Percentiles rank a stretch among this genome's conserved stretches.
Evolutionary conservation across 2,888 invertebrate species (phyloP).

Genomic region (Encarsia formosa): DNA sequence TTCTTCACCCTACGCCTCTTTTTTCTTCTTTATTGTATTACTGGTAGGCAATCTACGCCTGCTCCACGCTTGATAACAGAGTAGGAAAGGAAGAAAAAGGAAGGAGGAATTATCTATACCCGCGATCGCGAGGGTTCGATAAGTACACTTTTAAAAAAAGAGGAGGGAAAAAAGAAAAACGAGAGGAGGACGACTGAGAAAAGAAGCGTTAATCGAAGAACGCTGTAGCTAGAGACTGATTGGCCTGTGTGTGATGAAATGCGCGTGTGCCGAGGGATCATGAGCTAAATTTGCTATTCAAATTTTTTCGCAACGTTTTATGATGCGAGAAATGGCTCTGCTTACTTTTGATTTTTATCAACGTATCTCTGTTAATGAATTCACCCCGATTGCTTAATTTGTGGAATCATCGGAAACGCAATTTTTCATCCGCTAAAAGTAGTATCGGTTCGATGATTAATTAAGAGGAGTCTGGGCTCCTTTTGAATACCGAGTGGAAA

Average conservation of each 20-base stretch:
- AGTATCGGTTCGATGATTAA: background rate
- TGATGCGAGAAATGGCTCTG: conserved; percentile 23
- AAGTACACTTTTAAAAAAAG: too few species aligned
- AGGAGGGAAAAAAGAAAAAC: background rate
- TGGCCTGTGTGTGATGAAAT: too few species aligned
- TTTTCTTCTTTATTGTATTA: conserved; percentile 19
- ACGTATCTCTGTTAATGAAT: too few species aligned
- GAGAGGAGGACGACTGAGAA: background rate
- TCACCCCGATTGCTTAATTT: conserved; percentile 20
- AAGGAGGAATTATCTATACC: background rate
- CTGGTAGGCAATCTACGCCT: conserved; percentile 10
- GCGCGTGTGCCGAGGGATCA: too few species aligned
- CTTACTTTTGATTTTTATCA: conserved; percentile 27
- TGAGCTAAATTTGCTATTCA: conserved; percentile 28
- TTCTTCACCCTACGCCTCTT: too few species aligned
- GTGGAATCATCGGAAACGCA: background rate
- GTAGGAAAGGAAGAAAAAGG: background rate
- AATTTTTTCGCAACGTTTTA: conserved; percentile 19
- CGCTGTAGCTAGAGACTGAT: too few species aligned
- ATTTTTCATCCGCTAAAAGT: too few species aligned
- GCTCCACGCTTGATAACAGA: conserved; percentile 12
- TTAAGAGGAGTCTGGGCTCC: background rate
- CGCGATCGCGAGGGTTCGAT: background rate
- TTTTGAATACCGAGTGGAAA: background rate
- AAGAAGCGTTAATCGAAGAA: too few species aligned